Conservation (phyloP, 2,888 invertebrate genomes). For the Leucania comma region DNA sequence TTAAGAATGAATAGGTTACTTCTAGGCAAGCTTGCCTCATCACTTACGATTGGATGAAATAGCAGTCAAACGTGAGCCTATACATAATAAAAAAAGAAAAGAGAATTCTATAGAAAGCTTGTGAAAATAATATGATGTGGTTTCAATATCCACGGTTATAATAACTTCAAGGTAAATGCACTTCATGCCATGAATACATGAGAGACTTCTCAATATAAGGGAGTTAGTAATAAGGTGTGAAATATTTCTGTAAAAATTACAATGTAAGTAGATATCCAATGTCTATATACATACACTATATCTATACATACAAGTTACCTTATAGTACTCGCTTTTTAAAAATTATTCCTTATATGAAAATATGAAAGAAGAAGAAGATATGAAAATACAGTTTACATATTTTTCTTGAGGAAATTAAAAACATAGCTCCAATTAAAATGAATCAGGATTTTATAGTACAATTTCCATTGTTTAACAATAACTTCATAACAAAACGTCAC, state of each 20-base stretch:
- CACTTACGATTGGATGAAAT: too few relatives aligned
- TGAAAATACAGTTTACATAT: neutral
- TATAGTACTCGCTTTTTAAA: neutral
- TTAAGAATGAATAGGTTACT: too few relatives aligned
- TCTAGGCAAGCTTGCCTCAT: too few relatives aligned
- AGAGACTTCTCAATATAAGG: neutral
- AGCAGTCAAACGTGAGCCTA: too few relatives aligned
- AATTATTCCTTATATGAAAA: neutral
- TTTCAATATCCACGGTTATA: slow-evolving; percentile 19
- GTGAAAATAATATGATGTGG: slow-evolving; percentile 11
- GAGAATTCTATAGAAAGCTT: neutral
- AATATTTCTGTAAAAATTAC: neutral
- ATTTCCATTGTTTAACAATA: slow-evolving; percentile 43
- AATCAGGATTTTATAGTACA: slow-evolving; percentile 41
- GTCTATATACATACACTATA: neutral
- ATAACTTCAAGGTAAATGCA: slow-evolving; percentile 22
- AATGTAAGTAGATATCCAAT: too few relatives aligned
- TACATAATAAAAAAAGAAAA: neutral
- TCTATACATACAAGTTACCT: neutral
- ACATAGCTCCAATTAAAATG: slow-evolving; percentile 21
- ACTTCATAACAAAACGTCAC: slow-evolving; percentile 35
- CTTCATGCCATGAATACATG: slow-evolving; percentile 22
- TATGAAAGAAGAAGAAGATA: too few relatives aligned
- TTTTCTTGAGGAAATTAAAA: slow-evolving; percentile 2
- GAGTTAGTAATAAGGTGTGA: neutral